These are phyloP conservation scores for Nebria ingens DNA, from an alignment of 1,140 invertebrate genomes.

Conservation along the genomic window DNA sequence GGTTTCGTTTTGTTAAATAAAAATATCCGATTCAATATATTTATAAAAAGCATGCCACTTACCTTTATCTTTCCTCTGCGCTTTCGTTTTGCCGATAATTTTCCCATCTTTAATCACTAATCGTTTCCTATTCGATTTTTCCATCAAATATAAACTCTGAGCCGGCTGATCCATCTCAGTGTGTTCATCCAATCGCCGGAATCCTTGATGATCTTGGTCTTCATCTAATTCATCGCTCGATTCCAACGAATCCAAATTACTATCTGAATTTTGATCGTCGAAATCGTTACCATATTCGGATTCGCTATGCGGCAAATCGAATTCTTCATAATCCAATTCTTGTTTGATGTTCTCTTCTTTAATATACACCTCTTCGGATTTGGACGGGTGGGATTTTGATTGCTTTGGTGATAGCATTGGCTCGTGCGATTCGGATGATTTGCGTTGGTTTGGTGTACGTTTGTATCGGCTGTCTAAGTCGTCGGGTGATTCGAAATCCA, in stretches of 20 bases:
- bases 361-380: slow-evolving; percentile 25
- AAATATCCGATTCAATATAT: no score
- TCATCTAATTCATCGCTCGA: slow-evolving; percentile 39
- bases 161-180: slow-evolving; percentile 42
- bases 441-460: slow-evolving; percentile 34
- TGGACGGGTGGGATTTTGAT: slow-evolving; percentile 42
- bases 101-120: slow-evolving; percentile 60
- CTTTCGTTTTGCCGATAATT: slow-evolving; percentile 56
- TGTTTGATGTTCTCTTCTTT: slow-evolving; percentile 18
- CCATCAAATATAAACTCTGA: slow-evolving; percentile 64
- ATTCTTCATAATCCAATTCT: slow-evolving; percentile 37
- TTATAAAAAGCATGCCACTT: slow-evolving; percentile 10
- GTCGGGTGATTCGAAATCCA: slow-evolving; percentile 85
- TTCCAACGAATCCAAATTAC: slow-evolving; percentile 33
- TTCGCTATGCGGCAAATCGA: slow-evolving; percentile 35
- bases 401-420: slow-evolving; percentile 23
- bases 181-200: slow-evolving; percentile 42
- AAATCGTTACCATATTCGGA: slow-evolving; percentile 32
- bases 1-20: no score
- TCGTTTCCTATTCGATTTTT: slow-evolving; percentile 66
- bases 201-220: slow-evolving; percentile 37
- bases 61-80: slow-evolving; percentile 68
- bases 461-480: slow-evolving; percentile 45
- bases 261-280: slow-evolving; percentile 24
- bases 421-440: slow-evolving; percentile 29